Base-by-base conservation (phyloP, 2,113 vertebrate genomes). In the Brienomyrus brachyistius region DNA sequence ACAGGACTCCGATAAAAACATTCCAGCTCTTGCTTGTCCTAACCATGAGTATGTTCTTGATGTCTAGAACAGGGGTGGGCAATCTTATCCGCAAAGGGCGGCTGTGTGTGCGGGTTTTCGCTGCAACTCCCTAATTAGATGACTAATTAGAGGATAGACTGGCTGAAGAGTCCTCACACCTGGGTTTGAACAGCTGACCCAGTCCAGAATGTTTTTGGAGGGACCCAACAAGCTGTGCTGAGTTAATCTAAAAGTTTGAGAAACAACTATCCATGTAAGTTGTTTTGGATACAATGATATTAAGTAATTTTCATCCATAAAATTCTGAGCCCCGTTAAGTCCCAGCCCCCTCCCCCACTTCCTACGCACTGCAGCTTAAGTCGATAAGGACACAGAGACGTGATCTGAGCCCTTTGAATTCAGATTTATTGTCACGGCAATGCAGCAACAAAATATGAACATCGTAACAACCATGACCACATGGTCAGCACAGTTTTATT, bases 351-450 rank as follows among this genome's bases (percentile, higher is more conserved):
- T 19, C 74, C 31, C 17, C 15, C 13, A 43, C 15, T 77, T 7
- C 15, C 5, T 19, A 43, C 31, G 43, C 74, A 80, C 74, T 21
- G 35, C 15, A 80, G 35, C 51, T 23, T 47, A 89, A 90, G 31
- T 35, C 15, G 74, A 91, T 86, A 87, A 93, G 92, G 90, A 93
- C 90, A 90, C 91, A 52, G 92, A 94, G 90, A 48, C 93, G 1
- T 92, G 89, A 91, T 94, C 92, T 94, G 92, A 94, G 93, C 93
- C 93, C 93, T 94, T 93, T 93, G 91, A 94, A 92, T 93, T 92
- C 91, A 89, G 92, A 89, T 94, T 94, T 94, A 94, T 94, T 94
- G 93, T 91, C 93, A 92, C 92, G 92, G 91, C 90, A 94, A 91
- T 93, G 92, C 92, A 94, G 92, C 91, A 89, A 92, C 87, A 86